Conservation (phyloP, 2,113 vertebrate species). For the Scartelaos histophorus region DNA sequence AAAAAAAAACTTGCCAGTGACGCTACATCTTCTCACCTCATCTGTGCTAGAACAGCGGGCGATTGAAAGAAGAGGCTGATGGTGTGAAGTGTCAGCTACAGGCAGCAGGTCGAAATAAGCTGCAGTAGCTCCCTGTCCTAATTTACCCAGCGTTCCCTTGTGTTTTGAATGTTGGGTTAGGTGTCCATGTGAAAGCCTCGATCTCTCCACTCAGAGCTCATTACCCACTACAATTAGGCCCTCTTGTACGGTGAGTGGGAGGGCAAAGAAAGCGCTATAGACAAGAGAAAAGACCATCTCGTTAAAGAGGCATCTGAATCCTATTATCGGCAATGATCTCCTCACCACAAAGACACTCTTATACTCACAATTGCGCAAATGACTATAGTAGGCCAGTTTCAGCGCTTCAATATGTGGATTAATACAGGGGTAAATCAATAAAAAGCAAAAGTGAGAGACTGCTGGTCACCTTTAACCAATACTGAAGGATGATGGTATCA, state of each 20-base stretch:
- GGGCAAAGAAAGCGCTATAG: constrained; percentile 8
- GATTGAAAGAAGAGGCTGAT: constrained; percentile 2
- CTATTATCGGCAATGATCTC: constrained; percentile 7
- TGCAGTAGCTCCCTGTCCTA: constrained; percentile 37
- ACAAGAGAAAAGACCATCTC: constrained; percentile 11
- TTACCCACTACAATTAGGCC: constrained; percentile 39
- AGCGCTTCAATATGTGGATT: neutral
- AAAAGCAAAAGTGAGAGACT: neutral
- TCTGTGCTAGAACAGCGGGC: constrained; percentile 28
- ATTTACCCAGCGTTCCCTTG: constrained; percentile 37
- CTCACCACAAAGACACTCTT: neutral
- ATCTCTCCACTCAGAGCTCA: constrained; percentile 42
- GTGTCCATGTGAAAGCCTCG: constrained; percentile 13
- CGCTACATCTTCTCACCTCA: constrained; percentile 29
- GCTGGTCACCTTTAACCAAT: neutral
- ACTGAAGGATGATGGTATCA: neutral
- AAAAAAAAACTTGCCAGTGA: constrained; percentile 17
- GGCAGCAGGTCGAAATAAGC: constrained; percentile 50
- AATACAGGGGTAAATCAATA: neutral
- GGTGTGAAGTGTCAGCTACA: constrained; percentile 38
- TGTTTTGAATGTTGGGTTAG: neutral
- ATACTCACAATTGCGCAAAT: constrained; percentile 2
- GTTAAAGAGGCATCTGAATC: constrained; percentile 21
- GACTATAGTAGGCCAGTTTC: neutral
- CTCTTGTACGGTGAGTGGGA: constrained; percentile 28